phyloP scores from a whole-genome alignment of 2,797 vertebrate genomes.

The Pantherophis alleghaniensis region DNA sequence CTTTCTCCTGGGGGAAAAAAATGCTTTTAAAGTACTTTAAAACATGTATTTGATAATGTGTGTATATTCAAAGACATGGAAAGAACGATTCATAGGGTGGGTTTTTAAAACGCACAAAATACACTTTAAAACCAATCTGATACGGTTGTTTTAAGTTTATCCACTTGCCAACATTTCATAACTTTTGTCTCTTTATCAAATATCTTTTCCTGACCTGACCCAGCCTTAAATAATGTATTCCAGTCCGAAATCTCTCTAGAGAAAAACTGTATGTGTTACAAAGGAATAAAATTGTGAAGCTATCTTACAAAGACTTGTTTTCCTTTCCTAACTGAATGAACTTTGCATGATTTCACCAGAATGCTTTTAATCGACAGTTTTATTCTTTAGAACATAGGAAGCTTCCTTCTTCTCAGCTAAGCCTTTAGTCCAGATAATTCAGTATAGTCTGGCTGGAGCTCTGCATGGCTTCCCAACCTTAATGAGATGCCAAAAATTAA shows the following conservation, averaged over 20 bases:
- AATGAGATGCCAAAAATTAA: background rate
- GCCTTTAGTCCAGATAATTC: background rate
- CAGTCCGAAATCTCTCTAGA: constrained; percentile 53
- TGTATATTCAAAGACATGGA: constrained; percentile 22
- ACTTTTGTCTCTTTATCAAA: constrained; percentile 53
- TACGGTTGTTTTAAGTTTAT: constrained; percentile 49
- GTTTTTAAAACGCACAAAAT: constrained; percentile 20
- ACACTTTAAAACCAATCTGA: constrained; percentile 54
- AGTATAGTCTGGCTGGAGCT: background rate
- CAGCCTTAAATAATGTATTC: constrained; percentile 55
- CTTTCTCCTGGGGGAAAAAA: background rate
- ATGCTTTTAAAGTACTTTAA: background rate
- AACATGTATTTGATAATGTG: constrained; percentile 30
- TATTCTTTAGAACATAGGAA: background rate
- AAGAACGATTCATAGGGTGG: constrained; percentile 7
- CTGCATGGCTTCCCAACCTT: background rate
- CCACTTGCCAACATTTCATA: constrained; percentile 42
- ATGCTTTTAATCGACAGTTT: background rate
- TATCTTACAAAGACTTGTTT: background rate
- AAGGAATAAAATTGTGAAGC: constrained; percentile 58
- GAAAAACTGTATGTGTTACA: constrained; percentile 49
- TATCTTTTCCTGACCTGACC: constrained; percentile 54
- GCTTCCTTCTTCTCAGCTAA: background rate
- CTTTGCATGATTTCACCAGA: constrained; percentile 1
- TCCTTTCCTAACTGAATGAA: constrained; percentile 23